A percentile compares a stretch with the other conserved stretches of the same genome.
These are phyloP conservation scores for Arothron firmamentum DNA, from an alignment of 2,113 vertebrate genomes.

Conservation along the genomic window DNA sequence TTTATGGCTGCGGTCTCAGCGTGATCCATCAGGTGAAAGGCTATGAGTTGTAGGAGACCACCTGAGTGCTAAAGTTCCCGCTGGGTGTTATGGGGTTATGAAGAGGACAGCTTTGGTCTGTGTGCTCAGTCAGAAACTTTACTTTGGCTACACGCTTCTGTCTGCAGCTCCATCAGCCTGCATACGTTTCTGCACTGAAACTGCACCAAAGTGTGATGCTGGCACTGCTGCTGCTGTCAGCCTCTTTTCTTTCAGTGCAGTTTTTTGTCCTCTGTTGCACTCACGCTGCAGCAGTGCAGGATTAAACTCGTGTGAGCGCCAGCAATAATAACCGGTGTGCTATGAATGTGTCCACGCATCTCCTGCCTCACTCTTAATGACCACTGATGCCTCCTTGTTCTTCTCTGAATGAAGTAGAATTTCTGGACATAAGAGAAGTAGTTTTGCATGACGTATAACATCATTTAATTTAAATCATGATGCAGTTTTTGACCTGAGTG, in stretches of 20 bases:
- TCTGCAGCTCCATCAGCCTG: slow-evolving; percentile 24
- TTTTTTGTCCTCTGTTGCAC: slow-evolving; percentile 20
- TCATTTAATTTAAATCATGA: too few relatives aligned
- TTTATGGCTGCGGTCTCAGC: slow-evolving; percentile 42
- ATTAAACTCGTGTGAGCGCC: slow-evolving; percentile 29
- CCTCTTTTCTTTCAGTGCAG: slow-evolving; percentile 21
- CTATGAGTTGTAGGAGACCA: slow-evolving; percentile 61
- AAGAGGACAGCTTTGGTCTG: slow-evolving; percentile 38
- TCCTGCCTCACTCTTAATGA: too few relatives aligned
- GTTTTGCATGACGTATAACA: too few relatives aligned
- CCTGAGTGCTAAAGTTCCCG: slow-evolving; percentile 48
- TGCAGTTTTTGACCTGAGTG: too few relatives aligned
- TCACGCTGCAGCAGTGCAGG: slow-evolving; percentile 16
- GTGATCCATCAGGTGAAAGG: slow-evolving; percentile 40
- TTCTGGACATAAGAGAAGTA: too few relatives aligned
- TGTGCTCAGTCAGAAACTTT: slow-evolving; percentile 30
- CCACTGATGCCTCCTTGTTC: too few relatives aligned
- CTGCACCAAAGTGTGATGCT: too few relatives aligned
- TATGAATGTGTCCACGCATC: too few relatives aligned
- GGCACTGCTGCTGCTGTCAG: too few relatives aligned
- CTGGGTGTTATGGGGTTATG: slow-evolving; percentile 44
- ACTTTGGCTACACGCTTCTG: slow-evolving; percentile 43
- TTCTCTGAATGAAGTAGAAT: too few relatives aligned
- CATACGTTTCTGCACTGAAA: not conserved
- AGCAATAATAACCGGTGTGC: too few relatives aligned